phyloP scores from a whole-genome alignment of 30 jellyfish, hydroid and myxozoan genomes.

The Clytia hemisphaerica region DNA sequence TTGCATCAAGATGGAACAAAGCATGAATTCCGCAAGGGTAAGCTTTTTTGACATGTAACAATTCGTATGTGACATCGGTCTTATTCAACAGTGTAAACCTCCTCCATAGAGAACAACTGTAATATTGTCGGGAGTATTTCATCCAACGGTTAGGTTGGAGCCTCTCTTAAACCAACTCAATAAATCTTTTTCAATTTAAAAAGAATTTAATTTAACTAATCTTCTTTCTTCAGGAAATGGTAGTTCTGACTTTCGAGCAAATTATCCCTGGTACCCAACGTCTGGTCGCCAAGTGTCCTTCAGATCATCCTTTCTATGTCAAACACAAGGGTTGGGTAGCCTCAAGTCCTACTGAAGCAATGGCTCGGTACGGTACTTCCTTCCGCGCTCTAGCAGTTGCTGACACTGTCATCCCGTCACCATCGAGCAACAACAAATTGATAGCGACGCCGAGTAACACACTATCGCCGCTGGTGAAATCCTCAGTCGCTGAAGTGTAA shows the following conservation, averaged over 20 bases:
- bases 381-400: slow-evolving; percentile 60
- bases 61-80: background rate
- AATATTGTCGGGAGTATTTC: too few species aligned
- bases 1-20: slow-evolving; percentile 58
- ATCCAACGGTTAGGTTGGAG: too few species aligned
- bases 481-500: too few species aligned
- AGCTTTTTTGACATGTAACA: background rate
- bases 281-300: slow-evolving; percentile 66
- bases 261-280: slow-evolving; percentile 82
- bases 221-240: slow-evolving; percentile 54
- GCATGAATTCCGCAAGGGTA: slow-evolving; percentile 35
- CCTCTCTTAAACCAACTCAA: background rate
- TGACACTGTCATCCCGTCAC: slow-evolving; percentile 65
- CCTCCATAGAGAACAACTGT: background rate
- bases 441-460: slow-evolving; percentile 52
- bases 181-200: background rate
- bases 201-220: background rate
- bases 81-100: background rate
- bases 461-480: slow-evolving; percentile 68
- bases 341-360: slow-evolving; percentile 84
- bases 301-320: slow-evolving; percentile 78
- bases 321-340: slow-evolving; percentile 95
- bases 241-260: slow-evolving; percentile 67
- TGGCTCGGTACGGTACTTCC: slow-evolving; percentile 80
- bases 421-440: slow-evolving; percentile 30